These are phyloP conservation scores for Halictus quadricinctus DNA, from an alignment of 2,888 invertebrate species.

Conservation along the genomic window DNA sequence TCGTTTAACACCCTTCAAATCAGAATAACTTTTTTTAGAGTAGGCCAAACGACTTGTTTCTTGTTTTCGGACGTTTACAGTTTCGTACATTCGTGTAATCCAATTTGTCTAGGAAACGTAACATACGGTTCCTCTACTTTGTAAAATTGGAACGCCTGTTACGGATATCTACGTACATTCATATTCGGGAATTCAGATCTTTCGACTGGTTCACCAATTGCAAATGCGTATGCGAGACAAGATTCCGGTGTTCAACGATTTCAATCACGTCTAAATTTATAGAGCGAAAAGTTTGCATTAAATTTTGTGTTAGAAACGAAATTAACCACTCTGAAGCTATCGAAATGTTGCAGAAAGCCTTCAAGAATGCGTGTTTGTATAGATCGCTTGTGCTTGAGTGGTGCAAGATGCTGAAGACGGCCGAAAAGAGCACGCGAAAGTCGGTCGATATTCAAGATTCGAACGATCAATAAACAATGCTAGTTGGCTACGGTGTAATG, in stretches of 20 bases:
- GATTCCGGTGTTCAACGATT: neutral
- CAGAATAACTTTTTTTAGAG: neutral
- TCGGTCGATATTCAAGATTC: neutral
- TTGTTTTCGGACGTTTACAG: neutral
- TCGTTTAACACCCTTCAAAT: neutral
- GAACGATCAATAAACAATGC: neutral
- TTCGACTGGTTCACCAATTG: neutral
- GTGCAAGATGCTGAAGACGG: neutral
- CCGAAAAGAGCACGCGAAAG: neutral
- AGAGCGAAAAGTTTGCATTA: neutral
- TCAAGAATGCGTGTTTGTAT: slow-evolving; percentile 5
- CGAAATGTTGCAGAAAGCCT: neutral
- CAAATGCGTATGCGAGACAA: neutral
- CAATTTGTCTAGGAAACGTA: neutral
- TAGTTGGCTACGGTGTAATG: neutral
- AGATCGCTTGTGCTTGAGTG: neutral
- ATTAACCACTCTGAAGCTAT: neutral
- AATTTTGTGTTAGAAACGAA: neutral
- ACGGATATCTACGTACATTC: too few relatives aligned
- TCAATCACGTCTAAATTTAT: neutral
- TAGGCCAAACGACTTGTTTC: neutral
- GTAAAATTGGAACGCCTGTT: neutral
- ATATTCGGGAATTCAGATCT: neutral
- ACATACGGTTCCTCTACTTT: neutral
- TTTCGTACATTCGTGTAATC: neutral